Evolutionary conservation across 1,140 invertebrate genomes (phyloP), one percentile per base, ranked within the genome.

Genomic region (Atta cephalotes): DNA sequence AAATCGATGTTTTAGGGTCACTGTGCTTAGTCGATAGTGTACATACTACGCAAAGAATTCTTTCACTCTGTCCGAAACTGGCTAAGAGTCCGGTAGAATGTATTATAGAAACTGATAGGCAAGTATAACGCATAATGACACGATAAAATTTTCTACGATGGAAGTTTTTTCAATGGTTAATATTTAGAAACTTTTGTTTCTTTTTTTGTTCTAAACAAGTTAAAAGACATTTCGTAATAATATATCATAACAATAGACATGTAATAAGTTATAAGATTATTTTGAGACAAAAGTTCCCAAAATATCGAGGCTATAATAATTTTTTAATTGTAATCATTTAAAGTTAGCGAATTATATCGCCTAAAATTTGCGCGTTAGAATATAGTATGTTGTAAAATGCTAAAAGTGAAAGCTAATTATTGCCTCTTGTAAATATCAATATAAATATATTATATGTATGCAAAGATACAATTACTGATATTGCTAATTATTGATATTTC

Each of bases 21-120:
- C 93, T 97, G 6, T 98, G 97, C 91, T 94, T 97, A 18, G 97
- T 97, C 0, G 96, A 97, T 91, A 96, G 95, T 2, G 93, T 95
- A 21, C 96, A 96, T 0, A 92, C 92, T 2, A 96, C 96, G 90
- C 96, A 96, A 87, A 95, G 95, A 60, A 95, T 96, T 31, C 93
- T 94, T 16, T 96, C 95, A 88, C 96, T 96, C 92, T 97, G 97
- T 89, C 96, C 97, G 0, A 93, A 95, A 10, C 88, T 97, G 70
- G 95, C 56, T 88, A 12, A 90, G 2, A 96, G 95, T 77, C 95
- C 95, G 76, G 95, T 97, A 0, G 96, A 96, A 90, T 98, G 97
- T 90, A 96, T 97, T 18, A 93, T 97, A 45, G 97, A 96, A 39
- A 95, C 96, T 58, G 97, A 97, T 92, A 96, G 96, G 97, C 96